Evolutionary conservation across 2,888 invertebrate species (phyloP).

Genomic region (Agrochola circellaris): DNA sequence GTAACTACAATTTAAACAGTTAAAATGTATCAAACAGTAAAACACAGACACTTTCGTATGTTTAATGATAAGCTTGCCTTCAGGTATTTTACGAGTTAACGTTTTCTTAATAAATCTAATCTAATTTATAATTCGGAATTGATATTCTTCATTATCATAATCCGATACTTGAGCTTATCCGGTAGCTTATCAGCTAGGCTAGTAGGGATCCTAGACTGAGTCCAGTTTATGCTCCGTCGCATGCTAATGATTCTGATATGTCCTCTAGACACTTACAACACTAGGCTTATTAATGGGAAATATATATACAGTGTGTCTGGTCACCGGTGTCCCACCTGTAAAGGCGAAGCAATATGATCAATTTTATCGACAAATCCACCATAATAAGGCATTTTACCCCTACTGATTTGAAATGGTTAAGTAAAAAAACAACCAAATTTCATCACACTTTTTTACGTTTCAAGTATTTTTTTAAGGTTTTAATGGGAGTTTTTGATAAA

Average conservation of each 20-base stretch:
- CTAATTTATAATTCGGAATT: neutral
- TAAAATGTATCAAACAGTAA: neutral
- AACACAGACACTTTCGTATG: neutral
- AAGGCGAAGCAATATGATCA: too few species aligned
- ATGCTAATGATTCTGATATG: neutral
- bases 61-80: neutral
- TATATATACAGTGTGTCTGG: too few species aligned
- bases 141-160: slow-evolving; percentile 25
- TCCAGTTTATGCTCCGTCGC: neutral
- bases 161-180: neutral
- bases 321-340: too few species aligned
- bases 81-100: neutral
- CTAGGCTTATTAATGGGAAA: neutral
- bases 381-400: too few species aligned
- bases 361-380: too few species aligned
- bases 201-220: neutral
- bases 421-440: too few species aligned
- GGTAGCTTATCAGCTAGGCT: neutral
- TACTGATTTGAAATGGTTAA: too few species aligned
- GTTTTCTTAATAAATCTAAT: neutral
- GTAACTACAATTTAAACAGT: neutral
- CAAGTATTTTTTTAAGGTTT: too few species aligned
- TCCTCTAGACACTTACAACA: neutral
- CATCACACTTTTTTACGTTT: too few species aligned
- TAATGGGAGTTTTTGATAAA: too few species aligned